Evolutionary conservation across 2,797 vertebrate genomes (phyloP).

Genomic region (Gadopsis bispinosus): DNA sequence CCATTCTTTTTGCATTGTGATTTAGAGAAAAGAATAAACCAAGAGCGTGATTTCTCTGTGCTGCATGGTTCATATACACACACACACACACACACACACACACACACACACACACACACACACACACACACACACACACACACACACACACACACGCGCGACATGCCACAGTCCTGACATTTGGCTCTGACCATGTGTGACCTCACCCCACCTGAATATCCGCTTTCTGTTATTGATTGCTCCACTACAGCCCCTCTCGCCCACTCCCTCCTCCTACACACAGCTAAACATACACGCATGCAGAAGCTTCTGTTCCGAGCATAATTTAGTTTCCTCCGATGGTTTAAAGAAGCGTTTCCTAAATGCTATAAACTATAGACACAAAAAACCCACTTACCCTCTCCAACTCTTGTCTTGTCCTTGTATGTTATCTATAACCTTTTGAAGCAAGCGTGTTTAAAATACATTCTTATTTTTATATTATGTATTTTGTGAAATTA

Average conservation of each 20-base stretch:
- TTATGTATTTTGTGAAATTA: slow-evolving; percentile 1
- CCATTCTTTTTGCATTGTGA: slow-evolving; percentile 36
- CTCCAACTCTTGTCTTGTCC: not conserved
- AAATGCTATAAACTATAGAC: not conserved
- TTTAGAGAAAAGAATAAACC: slow-evolving; percentile 25
- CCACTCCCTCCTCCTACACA: slow-evolving; percentile 27
- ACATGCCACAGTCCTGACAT: slow-evolving; percentile 35
- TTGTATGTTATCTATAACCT: not conserved
- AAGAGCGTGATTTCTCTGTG: slow-evolving; percentile 6
- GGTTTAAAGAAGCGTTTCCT: slow-evolving; percentile 13
- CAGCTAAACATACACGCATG: not conserved
- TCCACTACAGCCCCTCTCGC: slow-evolving; percentile 24
- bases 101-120: not conserved
- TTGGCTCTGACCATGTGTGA: slow-evolving; percentile 53
- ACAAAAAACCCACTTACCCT: not conserved
- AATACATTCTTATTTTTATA: not conserved
- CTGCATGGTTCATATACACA: slow-evolving; percentile 1
- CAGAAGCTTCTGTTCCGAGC: slow-evolving; percentile 18
- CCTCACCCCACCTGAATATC: slow-evolving; percentile 53
- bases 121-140: slow-evolving; percentile 4
- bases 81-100: not conserved
- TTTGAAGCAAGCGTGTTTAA: not conserved
- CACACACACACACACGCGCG: no score
- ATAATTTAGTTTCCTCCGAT: slow-evolving; percentile 22
- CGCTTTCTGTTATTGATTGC: slow-evolving; percentile 61